phyloP scores from a whole-genome alignment of 37 sponge, comb jelly and placozoan genomes.

The Amphimedon queenslandica region DNA sequence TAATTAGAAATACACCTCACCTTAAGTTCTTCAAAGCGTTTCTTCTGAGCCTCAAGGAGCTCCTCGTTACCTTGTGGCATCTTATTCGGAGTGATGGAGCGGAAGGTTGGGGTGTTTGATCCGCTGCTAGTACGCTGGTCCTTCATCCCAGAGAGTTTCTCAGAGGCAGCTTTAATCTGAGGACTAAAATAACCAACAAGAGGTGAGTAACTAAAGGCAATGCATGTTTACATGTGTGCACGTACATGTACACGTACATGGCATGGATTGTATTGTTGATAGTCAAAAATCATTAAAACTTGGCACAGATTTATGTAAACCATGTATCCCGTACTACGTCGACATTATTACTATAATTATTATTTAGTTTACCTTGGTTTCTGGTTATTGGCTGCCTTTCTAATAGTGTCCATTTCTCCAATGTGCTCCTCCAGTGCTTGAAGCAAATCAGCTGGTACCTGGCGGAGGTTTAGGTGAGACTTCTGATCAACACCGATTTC shows the following conservation, averaged over 20 bases:
- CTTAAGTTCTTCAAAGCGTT: slow-evolving; percentile 59
- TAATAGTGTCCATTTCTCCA: slow-evolving; percentile 53
- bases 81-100: background rate
- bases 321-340: too few relatives aligned
- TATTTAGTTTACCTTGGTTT: slow-evolving; percentile 39
- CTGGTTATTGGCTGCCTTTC: slow-evolving; percentile 19
- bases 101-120: background rate
- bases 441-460: slow-evolving; percentile 73
- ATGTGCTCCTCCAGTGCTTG: slow-evolving; percentile 81
- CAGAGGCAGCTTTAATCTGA: slow-evolving; percentile 40
- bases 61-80: slow-evolving; percentile 37
- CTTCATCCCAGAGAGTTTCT: slow-evolving; percentile 21
- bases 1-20: too few relatives aligned
- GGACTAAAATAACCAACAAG: slow-evolving; percentile 17
- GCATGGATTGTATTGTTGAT: too few relatives aligned
- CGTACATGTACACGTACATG: too few relatives aligned
- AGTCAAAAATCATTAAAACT: too few relatives aligned
- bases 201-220: too few relatives aligned
- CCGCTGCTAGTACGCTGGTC: background rate
- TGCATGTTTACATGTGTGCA: too few relatives aligned
- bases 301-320: too few relatives aligned
- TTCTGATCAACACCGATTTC: slow-evolving; percentile 70
- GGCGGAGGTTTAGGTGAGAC: slow-evolving; percentile 54
- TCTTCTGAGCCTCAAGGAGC: slow-evolving; percentile 56
- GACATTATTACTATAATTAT: too few relatives aligned